These are phyloP conservation scores for Tenthredo distinguenda DNA, from an alignment of 2,888 invertebrate species.

Conservation along the genomic window DNA sequence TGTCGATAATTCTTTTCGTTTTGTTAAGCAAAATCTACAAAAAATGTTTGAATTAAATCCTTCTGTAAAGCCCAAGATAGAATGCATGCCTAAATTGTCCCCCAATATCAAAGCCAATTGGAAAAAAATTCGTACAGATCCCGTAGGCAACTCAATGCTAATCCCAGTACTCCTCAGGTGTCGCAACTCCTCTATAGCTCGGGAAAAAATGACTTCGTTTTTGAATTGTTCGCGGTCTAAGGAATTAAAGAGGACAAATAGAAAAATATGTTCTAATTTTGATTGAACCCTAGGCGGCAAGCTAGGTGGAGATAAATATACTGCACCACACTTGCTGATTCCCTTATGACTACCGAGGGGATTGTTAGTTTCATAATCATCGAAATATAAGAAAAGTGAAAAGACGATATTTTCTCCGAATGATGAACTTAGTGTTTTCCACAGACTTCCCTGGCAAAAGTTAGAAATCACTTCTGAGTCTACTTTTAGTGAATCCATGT, in stretches of 20 bases:
- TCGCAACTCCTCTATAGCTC: conserved; percentile 57
- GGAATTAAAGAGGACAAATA: conserved; percentile 56
- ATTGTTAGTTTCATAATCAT: conserved; percentile 63
- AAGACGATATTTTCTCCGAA: conserved; percentile 56
- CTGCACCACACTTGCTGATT: conserved; percentile 61
- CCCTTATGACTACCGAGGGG: conserved; percentile 60
- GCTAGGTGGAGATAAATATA: conserved; percentile 56
- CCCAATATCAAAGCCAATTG: conserved; percentile 55
- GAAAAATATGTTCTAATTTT: conserved; percentile 57
- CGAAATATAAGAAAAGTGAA: conserved; percentile 59
- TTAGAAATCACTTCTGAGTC: conserved; percentile 54
- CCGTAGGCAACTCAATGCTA: conserved; percentile 47
- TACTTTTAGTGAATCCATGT: conserved; percentile 52
- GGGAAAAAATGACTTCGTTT: conserved; percentile 55
- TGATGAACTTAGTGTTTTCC: conserved; percentile 53
- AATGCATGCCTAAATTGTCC: conserved; percentile 61
- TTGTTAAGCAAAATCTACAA: conserved; percentile 59
- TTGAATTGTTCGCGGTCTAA: conserved; percentile 53
- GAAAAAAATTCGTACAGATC: conserved; percentile 55
- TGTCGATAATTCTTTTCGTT: conserved; percentile 49
- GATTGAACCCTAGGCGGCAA: conserved; percentile 56
- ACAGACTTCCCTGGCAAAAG: conserved; percentile 55
- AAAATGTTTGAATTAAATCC: conserved; percentile 57
- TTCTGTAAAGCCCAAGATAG: conserved; percentile 58
- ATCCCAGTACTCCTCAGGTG: conserved; percentile 55